Base-by-base conservation (phyloP, 2,888 invertebrate species). In the Chrysolina oricalcia region DNA sequence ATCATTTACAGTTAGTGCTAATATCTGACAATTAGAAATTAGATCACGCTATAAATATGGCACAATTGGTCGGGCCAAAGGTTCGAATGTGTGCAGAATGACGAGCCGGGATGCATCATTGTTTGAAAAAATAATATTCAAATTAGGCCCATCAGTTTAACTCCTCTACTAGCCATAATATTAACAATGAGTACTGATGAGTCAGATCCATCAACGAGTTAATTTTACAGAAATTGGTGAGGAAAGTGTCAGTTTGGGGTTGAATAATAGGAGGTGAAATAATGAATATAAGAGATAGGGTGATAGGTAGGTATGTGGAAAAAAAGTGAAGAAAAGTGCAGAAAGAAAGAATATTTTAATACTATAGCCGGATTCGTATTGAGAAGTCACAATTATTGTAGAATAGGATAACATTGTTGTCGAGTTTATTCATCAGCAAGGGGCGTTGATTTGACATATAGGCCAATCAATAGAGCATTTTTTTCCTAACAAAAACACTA, bases 11-110 rank as follows among this genome's bases (percentile, higher is more conserved):
- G 72, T 75, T 75, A 72, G 23, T 17, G 23, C 35, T 64, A 64
- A 68, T 75, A 67, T n/a, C 67, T 8, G 63, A 63, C 72, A 75
- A 75, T 75, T 75, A 75, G 69, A 65, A 65, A 69, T 75, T 72
- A 65, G 69, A 75, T 75, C 75, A 75, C 56, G 46, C 53, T 21
- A 53, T 19, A 53, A 53, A 53, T 53, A 53, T 53, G 53, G 53
- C 11, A 53, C 53, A 53, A 53, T 53, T 53, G 53, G 19, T 21
- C 10, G 53, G 53, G 53, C 19, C 53, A 53, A 53, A 53, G 53
- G 53, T 53, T 53, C 21, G 53, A 53, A 19, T 21, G 53, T 21
- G 10, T 21, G 11, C 53, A 11, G 21, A 21, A 53, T 53, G 53
- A 53, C 53, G 21, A 53, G 10, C 21, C 21, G 19, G 53, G 19